Percentiles rank a stretch among this genome's conserved stretches.
phyloP scores from a whole-genome alignment of 1,140 invertebrate genomes.

The Microplitis mediator region DNA sequence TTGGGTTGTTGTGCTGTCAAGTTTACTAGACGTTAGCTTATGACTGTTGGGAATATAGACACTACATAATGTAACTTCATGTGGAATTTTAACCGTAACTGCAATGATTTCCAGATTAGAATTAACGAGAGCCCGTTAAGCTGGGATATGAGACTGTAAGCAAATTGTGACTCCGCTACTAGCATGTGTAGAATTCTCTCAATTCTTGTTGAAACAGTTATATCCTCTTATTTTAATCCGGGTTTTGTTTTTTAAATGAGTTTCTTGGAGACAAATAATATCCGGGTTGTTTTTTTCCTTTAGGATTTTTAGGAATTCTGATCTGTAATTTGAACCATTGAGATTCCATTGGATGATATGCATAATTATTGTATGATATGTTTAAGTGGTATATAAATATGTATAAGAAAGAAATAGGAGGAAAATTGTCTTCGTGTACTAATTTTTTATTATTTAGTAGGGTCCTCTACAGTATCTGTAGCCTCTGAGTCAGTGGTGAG shows the following conservation, averaged over 20 bases:
- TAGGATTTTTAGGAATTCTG: not conserved
- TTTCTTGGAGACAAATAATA: conserved; percentile 18
- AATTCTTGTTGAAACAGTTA: conserved; percentile 1
- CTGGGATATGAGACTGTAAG: conserved; percentile 21
- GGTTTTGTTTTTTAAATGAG: conserved; percentile 8
- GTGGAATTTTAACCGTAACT: conserved; percentile 30
- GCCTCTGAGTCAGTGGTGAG: not conserved
- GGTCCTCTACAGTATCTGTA: not conserved
- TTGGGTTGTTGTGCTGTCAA: conserved; percentile 38
- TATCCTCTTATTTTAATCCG: not conserved
- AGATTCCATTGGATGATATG: conserved; percentile 8
- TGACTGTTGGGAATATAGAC: conserved; percentile 39
- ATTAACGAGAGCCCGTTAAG: conserved; percentile 33
- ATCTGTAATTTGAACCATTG: not conserved
- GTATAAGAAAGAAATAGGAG: not conserved
- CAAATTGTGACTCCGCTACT: conserved; percentile 19
- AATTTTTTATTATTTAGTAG: not conserved
- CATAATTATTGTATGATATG: not conserved
- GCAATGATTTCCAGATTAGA: conserved; percentile 39
- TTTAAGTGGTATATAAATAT: not conserved
- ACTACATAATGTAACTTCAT: conserved; percentile 36
- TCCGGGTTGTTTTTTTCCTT: not conserved
- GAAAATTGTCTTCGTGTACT: too few relatives aligned
- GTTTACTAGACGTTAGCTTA: conserved; percentile 12
- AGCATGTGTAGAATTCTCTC: not conserved